Base-by-base conservation (phyloP, 2,888 invertebrate species). In the Leptinotarsa juncta region DNA sequence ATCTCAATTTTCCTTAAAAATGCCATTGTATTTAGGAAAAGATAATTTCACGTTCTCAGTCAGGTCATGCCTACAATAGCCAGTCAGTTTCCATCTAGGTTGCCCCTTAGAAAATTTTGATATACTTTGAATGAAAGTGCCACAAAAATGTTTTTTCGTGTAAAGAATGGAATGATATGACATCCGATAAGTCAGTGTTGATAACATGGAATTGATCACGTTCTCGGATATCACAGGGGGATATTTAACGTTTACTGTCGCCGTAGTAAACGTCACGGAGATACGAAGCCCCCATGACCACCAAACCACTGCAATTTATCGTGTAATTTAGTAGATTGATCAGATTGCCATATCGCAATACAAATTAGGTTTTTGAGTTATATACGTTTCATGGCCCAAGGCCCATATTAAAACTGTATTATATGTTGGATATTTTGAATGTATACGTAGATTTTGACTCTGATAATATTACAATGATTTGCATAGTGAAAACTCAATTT, bases 271-370 rank as follows among this genome's bases (percentile, higher is more conserved):
- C 57, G 57, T 57, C 57, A 57, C 12, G 12, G 20, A 57, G 57
- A 57, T 57, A 51, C 12, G 57, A n/a, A 20, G 20, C 57, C 23
- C 57, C 20, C 20, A 57, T 57, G 57, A 57, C 57, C 57, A 57
- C 23, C 57, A 57, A 57, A 57, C 57, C 18, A 57, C 18, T 57
- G 14, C 20, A 57, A 57, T 57, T 57, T 20, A 57, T 57, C 20
- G 57, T 57, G 57, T 57, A 57, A 57, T 57, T 20, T 3, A 57
- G 18, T 20, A 57, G 57, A 57, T 57, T 57, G 57, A 57, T 20
- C 57, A 20, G 12, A 57, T 20, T 18, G 20, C 57, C 57, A 15
- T 57, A 57, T 23, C 57, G 12, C 57, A 20, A 57, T 57, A 18
- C 57, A 14, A 12, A 20, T 57, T 18, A 18, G 20, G 55, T 57